Percentiles rank a stretch among this genome's conserved stretches.
These are phyloP conservation scores for Coelopa frigida DNA, from an alignment of 1,140 invertebrate genomes.

Conservation along the genomic window DNA sequence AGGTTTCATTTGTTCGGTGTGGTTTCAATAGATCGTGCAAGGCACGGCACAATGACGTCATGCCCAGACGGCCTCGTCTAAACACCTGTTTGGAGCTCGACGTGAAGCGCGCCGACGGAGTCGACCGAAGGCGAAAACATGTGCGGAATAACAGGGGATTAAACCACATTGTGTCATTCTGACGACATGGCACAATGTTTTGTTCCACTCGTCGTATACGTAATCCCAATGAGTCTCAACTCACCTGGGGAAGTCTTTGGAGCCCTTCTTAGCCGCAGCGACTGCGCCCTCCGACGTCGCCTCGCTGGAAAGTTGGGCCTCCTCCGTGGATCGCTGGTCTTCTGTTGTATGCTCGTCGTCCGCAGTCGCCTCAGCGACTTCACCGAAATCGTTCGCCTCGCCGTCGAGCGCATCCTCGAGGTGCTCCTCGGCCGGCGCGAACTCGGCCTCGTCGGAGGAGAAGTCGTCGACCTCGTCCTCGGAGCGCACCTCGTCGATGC, in stretches of 20 bases:
- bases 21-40: too few species aligned
- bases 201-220: too few species aligned
- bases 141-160: too few species aligned
- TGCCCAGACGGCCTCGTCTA: too few species aligned
- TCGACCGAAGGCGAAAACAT: too few species aligned
- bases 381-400: conserved; percentile 9
- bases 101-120: too few species aligned
- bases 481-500: conserved; percentile 39
- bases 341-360: neutral
- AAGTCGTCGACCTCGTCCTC: conserved; percentile 40
- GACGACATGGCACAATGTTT: too few species aligned
- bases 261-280: conserved; percentile 8
- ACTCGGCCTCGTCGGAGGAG: conserved; percentile 22
- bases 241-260: conserved; percentile 36
- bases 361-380: neutral
- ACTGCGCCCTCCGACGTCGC: neutral
- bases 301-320: too few species aligned
- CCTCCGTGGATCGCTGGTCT: neutral
- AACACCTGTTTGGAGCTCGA: too few species aligned
- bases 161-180: too few species aligned
- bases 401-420: neutral
- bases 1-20: too few species aligned
- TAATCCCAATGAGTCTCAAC: conserved; percentile 1
- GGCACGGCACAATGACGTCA: too few species aligned
- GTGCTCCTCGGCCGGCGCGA: neutral